Base-by-base conservation (phyloP, 2,888 invertebrate genomes). In the Cantharis lateralis region DNA sequence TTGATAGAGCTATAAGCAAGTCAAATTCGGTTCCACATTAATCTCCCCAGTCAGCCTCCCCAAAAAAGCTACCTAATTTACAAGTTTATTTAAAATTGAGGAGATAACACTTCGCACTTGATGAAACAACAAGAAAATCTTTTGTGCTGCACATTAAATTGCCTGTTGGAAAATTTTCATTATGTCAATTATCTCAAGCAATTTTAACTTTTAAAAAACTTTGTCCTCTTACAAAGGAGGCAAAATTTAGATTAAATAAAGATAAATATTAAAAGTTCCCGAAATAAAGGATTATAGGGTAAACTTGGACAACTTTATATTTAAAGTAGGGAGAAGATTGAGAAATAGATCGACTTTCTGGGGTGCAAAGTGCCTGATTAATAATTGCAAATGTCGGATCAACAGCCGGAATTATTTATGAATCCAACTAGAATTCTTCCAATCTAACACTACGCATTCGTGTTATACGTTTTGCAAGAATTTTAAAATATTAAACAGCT, bases 321-420 rank as follows among this genome's bases (percentile, higher is more conserved):
- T 48, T 48, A 48, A 63, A 32, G 26, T 26, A 13, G 28, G 64
- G 32, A 64, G 71, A 63, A 32, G 18, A 71, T 71, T 64, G 62
- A 72, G 69, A 68, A 73, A 69, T 62, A 73, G 62, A 62, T 64
- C 68, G 73, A 68, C 62, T 48, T 48, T 15, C 69, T 20, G 48
- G 70, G 74, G 70, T 74, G 74, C 18, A 74, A 74, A 74, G 70
- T 70, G 70, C 74, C 70, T 74, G 70, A 16, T 74, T 74, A 74
- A 74, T 74, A 74, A 74, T 74, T 74, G 61, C 74, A 20, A 64
- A 74, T 70, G 74, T 70, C 70, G 69, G 62, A 74, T 70, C 70
- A 74, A 74, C 74, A 63, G 74, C 64, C 63, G 18, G 74, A 74
- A 74, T 74, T 70, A 74, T 74, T 74, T 70, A 74, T 73, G 48